phyloP scores from a whole-genome alignment of 2,888 invertebrate genomes.

The Epicampocera succincta region DNA sequence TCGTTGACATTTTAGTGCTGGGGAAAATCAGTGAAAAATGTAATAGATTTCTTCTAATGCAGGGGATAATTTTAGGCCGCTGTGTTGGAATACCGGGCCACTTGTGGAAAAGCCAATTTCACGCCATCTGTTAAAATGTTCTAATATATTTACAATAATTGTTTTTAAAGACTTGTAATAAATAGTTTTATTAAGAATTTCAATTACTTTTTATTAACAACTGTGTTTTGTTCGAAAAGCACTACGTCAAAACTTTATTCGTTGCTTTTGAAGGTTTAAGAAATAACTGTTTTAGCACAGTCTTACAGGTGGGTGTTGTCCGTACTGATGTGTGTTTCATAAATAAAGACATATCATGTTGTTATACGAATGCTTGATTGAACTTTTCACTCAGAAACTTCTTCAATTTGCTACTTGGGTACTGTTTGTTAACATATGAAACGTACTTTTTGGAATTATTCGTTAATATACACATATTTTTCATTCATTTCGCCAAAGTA shows the following conservation, averaged over 20 bases:
- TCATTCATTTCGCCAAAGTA: too few species aligned
- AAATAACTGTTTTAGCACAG: neutral
- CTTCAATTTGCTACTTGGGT: too few species aligned
- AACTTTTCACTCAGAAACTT: too few species aligned
- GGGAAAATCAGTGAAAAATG: conserved; percentile 9
- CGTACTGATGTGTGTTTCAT: neutral
- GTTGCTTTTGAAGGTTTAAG: neutral
- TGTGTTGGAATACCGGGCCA: neutral
- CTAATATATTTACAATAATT: neutral
- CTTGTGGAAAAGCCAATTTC: neutral
- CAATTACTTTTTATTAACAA: neutral
- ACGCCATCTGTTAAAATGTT: neutral
- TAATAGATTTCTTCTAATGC: neutral
- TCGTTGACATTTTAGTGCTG: conserved; percentile 66
- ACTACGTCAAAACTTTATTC: conserved; percentile 11
- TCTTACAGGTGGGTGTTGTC: neutral
- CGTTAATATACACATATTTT: too few species aligned
- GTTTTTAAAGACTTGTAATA: neutral
- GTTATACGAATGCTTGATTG: too few species aligned
- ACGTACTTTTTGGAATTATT: too few species aligned
- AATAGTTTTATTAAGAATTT: neutral
- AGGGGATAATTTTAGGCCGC: conserved; percentile 22
- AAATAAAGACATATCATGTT: too few species aligned
- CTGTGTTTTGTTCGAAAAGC: conserved; percentile 5
- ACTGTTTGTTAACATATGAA: too few species aligned